These are phyloP conservation scores for Ataeniobius toweri DNA, from an alignment of 2,797 vertebrate genomes.

Conservation along the genomic window DNA sequence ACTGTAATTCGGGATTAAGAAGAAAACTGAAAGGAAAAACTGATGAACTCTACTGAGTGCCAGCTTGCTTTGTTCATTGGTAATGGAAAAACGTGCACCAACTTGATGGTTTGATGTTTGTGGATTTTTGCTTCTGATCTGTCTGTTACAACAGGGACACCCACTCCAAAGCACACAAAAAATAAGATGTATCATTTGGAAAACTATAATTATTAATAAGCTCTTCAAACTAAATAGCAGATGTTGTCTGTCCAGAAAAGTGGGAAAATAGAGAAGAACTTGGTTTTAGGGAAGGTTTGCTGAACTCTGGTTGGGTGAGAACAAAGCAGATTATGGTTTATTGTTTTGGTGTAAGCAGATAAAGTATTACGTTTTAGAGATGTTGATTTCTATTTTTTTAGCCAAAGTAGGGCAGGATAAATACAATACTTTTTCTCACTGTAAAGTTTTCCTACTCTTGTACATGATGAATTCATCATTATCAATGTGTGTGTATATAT, in stretches of 20 bases:
- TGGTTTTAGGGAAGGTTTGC: constrained; percentile 65
- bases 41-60: constrained; percentile 67
- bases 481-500: constrained; percentile 80
- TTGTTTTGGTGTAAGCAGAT: constrained; percentile 72
- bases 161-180: constrained; percentile 49
- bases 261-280: constrained; percentile 72
- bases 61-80: constrained; percentile 69
- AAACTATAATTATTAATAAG: constrained; percentile 51
- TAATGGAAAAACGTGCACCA: constrained; percentile 41
- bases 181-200: constrained; percentile 7
- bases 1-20: constrained; percentile 67
- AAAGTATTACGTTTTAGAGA: constrained; percentile 85
- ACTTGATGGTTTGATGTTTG: constrained; percentile 47
- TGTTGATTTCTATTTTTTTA: constrained; percentile 75
- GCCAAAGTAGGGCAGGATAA: constrained; percentile 73
- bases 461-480: constrained; percentile 82
- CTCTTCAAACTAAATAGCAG: constrained; percentile 64
- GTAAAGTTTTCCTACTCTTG: constrained; percentile 84
- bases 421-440: constrained; percentile 77
- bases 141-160: constrained; percentile 39
- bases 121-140: constrained; percentile 38
- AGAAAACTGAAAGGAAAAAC: constrained; percentile 29
- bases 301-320: constrained; percentile 73
- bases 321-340: constrained; percentile 81
- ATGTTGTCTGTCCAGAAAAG: constrained; percentile 39